Evolutionary conservation across 2,113 vertebrate species (phyloP).

Genomic region (Passer montanus): DNA sequence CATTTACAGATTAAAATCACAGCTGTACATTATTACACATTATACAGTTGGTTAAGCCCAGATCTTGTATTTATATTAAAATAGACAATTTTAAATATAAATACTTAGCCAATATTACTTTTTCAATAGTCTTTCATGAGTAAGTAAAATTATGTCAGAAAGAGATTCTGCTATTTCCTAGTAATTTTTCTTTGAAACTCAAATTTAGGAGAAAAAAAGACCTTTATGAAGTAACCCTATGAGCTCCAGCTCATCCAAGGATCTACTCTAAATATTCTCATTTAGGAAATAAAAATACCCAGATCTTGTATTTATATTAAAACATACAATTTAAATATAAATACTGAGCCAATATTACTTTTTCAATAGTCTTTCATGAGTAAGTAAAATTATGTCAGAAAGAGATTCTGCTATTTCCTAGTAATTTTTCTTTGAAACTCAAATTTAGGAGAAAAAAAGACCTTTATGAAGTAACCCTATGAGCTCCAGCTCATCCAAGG

Average conservation of each 20-base stretch:
- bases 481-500: not conserved
- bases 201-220: too few species aligned
- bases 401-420: not conserved
- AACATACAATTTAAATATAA: not conserved
- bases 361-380: not conserved
- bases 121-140: too few species aligned
- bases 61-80: not conserved
- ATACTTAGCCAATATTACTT: too few species aligned
- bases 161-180: too few species aligned
- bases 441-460: not conserved
- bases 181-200: too few species aligned
- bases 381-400: not conserved
- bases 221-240: not conserved
- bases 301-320: not conserved
- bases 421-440: not conserved
- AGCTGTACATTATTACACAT: not conserved
- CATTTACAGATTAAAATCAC: not conserved
- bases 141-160: too few species aligned
- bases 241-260: not conserved
- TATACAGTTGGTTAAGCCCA: too few species aligned
- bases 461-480: not conserved
- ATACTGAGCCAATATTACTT: fast-evolving
- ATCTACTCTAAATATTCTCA: not conserved
- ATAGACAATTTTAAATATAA: not conserved
- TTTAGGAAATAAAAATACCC: not conserved